Percentiles rank a stretch among this genome's conserved stretches.
phyloP scores from a whole-genome alignment of 2,113 vertebrate genomes.

The Sakesphorus luctuosus region DNA sequence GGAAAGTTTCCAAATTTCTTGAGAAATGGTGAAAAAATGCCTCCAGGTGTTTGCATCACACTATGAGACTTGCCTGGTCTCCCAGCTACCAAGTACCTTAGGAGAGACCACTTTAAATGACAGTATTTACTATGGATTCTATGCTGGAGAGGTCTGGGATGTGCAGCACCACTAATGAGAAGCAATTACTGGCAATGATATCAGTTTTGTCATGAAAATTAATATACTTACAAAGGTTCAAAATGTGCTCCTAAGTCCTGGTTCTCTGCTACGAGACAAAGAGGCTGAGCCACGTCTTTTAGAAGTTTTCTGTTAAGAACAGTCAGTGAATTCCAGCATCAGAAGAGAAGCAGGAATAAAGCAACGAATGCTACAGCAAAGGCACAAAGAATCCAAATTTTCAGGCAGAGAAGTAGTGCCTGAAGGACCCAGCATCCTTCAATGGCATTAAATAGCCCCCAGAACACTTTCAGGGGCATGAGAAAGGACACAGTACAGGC shows the following conservation, averaged over 20 bases:
- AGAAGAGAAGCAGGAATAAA: not conserved
- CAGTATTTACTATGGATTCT: rapidly evolving
- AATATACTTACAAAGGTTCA: not conserved
- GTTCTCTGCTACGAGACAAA: not conserved
- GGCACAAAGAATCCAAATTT: not conserved
- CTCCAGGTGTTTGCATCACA: not conserved
- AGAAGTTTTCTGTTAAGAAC: not conserved
- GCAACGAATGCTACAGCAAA: not conserved
- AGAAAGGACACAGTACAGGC: not conserved
- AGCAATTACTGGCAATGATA: not conserved
- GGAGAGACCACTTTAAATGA: not conserved
- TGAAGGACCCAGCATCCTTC: not conserved
- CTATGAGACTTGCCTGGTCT: not conserved
- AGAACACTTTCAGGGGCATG: not conserved
- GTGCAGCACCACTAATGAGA: not conserved
- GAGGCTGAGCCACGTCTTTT: not conserved
- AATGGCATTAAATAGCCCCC: not conserved
- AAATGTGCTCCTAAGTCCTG: not conserved
- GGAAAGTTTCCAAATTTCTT: not conserved
- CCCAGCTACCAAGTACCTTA: not conserved
- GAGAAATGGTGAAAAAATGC: not conserved
- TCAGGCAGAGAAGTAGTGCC: not conserved
- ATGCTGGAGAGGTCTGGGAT: not conserved
- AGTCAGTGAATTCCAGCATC: not conserved
- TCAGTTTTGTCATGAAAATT: not conserved